phyloP scores from a whole-genome alignment of 1,140 invertebrate genomes.

The Zaprionus camerounensis region DNA sequence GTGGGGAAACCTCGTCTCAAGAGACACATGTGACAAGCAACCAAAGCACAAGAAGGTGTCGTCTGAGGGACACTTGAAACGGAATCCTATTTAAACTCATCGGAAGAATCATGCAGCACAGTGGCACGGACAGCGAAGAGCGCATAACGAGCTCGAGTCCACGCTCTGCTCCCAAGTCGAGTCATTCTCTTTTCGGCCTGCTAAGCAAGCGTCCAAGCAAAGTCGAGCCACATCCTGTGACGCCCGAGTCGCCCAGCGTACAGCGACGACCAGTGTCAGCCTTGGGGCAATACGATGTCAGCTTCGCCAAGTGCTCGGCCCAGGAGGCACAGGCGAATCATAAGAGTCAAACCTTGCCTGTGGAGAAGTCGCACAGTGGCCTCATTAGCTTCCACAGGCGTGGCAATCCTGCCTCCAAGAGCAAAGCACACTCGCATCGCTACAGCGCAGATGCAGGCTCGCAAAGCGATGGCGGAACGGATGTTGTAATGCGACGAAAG shows the following conservation, averaged over 20 bases:
- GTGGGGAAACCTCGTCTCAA: background rate
- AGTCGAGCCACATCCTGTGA: conserved; percentile 68
- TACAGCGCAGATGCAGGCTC: conserved; percentile 72
- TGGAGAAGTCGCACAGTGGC: conserved; percentile 71
- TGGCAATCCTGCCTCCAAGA: conserved; percentile 58
- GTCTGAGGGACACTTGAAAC: background rate
- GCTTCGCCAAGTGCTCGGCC: conserved; percentile 60
- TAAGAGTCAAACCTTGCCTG: conserved; percentile 74
- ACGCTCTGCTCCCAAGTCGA: conserved; percentile 59
- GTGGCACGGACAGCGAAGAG: conserved; percentile 66
- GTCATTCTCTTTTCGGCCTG: conserved; percentile 66
- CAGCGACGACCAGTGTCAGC: conserved; percentile 61
- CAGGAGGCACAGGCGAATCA: conserved; percentile 47
- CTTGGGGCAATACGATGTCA: conserved; percentile 69
- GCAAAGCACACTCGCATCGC: conserved; percentile 64
- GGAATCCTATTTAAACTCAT: background rate
- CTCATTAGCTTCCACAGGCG: conserved; percentile 74
- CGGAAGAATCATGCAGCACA: conserved; percentile 53
- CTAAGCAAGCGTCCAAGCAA: conserved; percentile 70
- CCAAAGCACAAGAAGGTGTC: background rate
- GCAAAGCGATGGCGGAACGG: conserved; percentile 70
- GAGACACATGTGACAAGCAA: background rate
- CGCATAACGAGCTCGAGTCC: conserved; percentile 70
- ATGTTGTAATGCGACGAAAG: conserved; percentile 71
- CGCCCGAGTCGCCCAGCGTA: conserved; percentile 61